Conservation (phyloP, 2,113 vertebrate genomes). For the Leptobrachium ailaonicum region DNA sequence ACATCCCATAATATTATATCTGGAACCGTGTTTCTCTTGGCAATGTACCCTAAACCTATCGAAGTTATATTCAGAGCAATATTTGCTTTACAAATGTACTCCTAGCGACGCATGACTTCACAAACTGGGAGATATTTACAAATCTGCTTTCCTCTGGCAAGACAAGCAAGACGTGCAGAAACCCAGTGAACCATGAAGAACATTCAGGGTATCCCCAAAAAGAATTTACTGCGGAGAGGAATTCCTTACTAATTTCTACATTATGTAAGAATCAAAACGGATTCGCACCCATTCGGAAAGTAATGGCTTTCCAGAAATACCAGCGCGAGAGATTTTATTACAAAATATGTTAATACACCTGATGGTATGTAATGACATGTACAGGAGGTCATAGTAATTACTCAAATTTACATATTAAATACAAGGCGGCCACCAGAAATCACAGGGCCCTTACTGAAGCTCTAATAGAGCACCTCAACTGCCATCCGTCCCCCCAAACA, state of each 20-base stretch:
- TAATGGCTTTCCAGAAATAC: not conserved
- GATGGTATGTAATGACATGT: not conserved
- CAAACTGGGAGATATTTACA: not conserved
- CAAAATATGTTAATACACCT: not conserved
- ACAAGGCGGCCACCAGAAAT: not conserved
- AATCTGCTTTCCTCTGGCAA: not conserved
- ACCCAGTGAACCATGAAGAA: not conserved
- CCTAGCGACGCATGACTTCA: constrained; percentile 6
- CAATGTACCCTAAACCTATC: constrained; percentile 10
- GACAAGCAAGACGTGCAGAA: not conserved
- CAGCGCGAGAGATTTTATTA: not conserved
- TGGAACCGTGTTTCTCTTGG: not conserved
- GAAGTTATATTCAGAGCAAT: constrained; percentile 15
- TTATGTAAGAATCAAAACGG: no score
- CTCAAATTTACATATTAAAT: not conserved
- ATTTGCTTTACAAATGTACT: constrained; percentile 25
- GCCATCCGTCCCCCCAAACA: no score
- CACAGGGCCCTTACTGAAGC: no score
- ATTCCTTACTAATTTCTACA: no score
- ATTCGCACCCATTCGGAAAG: not conserved
- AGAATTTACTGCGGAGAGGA: no score
- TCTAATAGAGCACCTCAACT: no score
- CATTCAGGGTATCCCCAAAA: not conserved
- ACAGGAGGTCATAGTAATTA: not conserved
- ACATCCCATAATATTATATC: not conserved